phyloP scores from a whole-genome alignment of 2,797 vertebrate genomes.

The Pangasius djambal region DNA sequence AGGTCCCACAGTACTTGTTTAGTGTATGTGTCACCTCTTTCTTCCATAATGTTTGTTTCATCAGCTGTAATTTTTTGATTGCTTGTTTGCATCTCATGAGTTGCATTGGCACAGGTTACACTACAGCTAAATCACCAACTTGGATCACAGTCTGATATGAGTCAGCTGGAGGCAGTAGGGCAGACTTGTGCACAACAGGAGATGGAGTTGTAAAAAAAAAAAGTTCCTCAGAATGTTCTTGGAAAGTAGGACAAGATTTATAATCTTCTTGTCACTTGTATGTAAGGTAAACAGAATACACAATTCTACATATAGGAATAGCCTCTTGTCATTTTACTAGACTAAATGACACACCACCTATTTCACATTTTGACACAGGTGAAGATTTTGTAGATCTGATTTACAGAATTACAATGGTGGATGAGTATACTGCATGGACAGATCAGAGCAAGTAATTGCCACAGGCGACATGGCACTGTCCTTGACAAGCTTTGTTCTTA shows the following conservation, averaged over 20 bases:
- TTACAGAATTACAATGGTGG: background rate
- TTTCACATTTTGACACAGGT: background rate
- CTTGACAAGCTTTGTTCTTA: constrained; percentile 36
- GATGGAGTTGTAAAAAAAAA: background rate
- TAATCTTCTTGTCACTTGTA: background rate
- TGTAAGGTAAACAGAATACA: background rate
- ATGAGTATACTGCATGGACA: background rate
- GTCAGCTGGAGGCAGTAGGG: background rate
- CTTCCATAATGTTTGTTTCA: background rate
- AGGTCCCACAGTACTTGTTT: constrained; percentile 7
- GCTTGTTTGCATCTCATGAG: constrained; percentile 39
- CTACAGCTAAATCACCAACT: constrained; percentile 16
- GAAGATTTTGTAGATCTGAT: constrained; percentile 6
- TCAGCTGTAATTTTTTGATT: constrained; percentile 30
- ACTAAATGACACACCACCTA: background rate
- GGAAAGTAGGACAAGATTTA: background rate
- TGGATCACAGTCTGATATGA: constrained; percentile 10
- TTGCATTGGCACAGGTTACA: constrained; percentile 22
- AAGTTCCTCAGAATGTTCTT: background rate
- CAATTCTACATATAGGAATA: background rate
- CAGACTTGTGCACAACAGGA: constrained; percentile 9
- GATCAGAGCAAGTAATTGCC: background rate
- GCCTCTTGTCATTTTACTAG: background rate
- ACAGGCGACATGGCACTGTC: constrained; percentile 8
- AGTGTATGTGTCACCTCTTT: constrained; percentile 19